These are phyloP conservation scores for Malacosoma neustria DNA, from an alignment of 2,888 invertebrate species.

Conservation along the genomic window DNA sequence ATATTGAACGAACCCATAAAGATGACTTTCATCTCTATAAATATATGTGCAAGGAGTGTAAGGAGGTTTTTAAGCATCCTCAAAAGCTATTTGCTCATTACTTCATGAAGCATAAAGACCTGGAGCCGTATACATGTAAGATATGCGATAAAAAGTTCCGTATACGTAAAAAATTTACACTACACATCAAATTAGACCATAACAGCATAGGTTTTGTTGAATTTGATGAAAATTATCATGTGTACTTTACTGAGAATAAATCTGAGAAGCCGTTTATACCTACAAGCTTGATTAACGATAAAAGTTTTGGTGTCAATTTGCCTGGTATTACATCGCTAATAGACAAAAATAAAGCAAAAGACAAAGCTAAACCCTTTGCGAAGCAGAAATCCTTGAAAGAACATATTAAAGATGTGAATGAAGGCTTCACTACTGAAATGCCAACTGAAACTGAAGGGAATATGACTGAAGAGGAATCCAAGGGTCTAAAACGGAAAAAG, in stretches of 20 bases:
- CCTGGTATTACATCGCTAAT: not conserved
- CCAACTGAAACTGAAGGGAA: conserved; percentile 25
- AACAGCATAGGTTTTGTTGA: conserved; percentile 48
- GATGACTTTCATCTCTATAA: conserved; percentile 39
- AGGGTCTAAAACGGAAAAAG: conserved; percentile 3
- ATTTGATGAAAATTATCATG: conserved; percentile 51
- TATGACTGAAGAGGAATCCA: conserved; percentile 14
- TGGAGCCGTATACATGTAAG: conserved; percentile 47
- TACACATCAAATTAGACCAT: conserved; percentile 55
- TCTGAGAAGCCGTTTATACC: conserved; percentile 36
- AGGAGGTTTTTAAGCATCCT: conserved; percentile 43
- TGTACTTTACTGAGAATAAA: conserved; percentile 45
- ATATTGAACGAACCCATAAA: conserved; percentile 35
- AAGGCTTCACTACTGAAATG: not conserved
- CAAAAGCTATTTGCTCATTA: conserved; percentile 50
- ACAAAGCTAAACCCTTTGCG: not conserved
- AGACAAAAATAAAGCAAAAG: conserved; percentile 1
- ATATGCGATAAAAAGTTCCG: conserved; percentile 44
- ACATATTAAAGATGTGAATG: not conserved
- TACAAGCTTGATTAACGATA: conserved; percentile 13
- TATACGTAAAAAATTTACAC: conserved; percentile 42
- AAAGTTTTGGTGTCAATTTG: conserved; percentile 7
- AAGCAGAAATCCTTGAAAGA: not conserved
- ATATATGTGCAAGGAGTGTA: conserved; percentile 44
- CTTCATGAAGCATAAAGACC: conserved; percentile 35